phyloP scores from a whole-genome alignment of 2,888 invertebrate species.

The Nymphalis polychloros region DNA sequence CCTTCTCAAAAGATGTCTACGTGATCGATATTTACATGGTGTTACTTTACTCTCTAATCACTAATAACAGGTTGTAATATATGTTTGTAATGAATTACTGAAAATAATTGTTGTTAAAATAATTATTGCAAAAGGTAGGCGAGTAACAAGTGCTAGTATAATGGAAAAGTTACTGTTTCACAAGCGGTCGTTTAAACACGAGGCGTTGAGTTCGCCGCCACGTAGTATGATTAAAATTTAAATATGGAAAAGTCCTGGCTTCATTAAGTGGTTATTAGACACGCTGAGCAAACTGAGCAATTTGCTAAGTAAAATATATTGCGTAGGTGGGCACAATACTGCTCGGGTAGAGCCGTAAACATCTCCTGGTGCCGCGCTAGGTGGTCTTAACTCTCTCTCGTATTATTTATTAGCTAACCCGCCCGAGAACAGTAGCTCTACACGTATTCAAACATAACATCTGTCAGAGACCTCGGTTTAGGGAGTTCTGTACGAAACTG shows the following conservation, averaged over 20 bases:
- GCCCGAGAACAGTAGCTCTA: constrained; percentile 41
- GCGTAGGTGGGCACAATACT: constrained; percentile 76
- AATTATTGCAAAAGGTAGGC: no score
- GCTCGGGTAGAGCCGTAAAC: constrained; percentile 71
- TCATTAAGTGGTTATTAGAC: constrained; percentile 80
- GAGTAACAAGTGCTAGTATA: background rate
- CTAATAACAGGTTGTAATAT: no score
- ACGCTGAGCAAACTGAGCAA: constrained; percentile 72
- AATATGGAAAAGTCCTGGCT: constrained; percentile 51
- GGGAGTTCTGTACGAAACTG: constrained; percentile 20
- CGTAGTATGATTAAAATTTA: constrained; percentile 41
- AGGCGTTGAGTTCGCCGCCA: constrained; percentile 27
- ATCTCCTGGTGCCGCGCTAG: constrained; percentile 74
- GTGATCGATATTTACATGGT: no score
- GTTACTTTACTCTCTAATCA: no score
- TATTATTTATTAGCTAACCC: constrained; percentile 76
- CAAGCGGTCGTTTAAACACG: constrained; percentile 26
- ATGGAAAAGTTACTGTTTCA: constrained; percentile 28
- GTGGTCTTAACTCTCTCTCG: constrained; percentile 77
- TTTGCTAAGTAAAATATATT: constrained; percentile 79
- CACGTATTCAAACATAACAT: constrained; percentile 42
- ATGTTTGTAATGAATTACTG: no score
- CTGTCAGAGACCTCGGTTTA: constrained; percentile 39
- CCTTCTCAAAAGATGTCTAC: no score
- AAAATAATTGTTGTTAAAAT: no score